Percentiles rank a stretch among this genome's conserved stretches.
Conservation (phyloP, 2,888 invertebrate genomes). For the Agrilus biguttatus region DNA sequence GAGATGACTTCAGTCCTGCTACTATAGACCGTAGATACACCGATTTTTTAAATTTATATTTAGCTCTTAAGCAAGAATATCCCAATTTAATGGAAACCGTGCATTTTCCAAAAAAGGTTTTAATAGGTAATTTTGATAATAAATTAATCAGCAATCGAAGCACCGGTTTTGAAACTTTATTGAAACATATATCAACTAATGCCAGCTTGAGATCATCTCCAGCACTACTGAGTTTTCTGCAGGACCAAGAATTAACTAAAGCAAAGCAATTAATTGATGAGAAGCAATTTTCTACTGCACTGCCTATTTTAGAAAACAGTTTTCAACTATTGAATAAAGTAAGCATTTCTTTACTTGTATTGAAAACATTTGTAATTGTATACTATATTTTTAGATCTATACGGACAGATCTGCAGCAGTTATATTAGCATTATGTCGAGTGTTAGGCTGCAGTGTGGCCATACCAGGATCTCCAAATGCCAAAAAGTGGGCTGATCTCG, state of each 20-base stretch:
- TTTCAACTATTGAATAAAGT: constrained; percentile 51
- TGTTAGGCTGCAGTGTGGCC: constrained; percentile 44
- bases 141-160: constrained; percentile 50
- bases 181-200: constrained; percentile 41
- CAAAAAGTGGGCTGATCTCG: constrained; percentile 53
- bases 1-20: constrained; percentile 44
- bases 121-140: constrained; percentile 57
- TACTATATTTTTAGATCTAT: constrained; percentile 29
- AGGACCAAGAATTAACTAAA: constrained; percentile 45
- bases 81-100: constrained; percentile 38
- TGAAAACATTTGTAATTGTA: neutral
- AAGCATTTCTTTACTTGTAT: constrained; percentile 8
- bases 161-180: constrained; percentile 46
- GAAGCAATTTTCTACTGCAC: constrained; percentile 43
- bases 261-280: constrained; percentile 44
- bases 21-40: constrained; percentile 58
- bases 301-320: constrained; percentile 49
- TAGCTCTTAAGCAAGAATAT: constrained; percentile 42
- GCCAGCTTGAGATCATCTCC: constrained; percentile 42
- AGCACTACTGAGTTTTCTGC: constrained; percentile 46
- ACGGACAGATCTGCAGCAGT: constrained; percentile 56
- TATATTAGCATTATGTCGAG: constrained; percentile 48
- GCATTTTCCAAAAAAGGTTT: constrained; percentile 52
- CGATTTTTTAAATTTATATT: constrained; percentile 52
- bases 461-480: constrained; percentile 40